phyloP scores from a whole-genome alignment of 2,888 invertebrate species.

The Tholera decimalis region DNA sequence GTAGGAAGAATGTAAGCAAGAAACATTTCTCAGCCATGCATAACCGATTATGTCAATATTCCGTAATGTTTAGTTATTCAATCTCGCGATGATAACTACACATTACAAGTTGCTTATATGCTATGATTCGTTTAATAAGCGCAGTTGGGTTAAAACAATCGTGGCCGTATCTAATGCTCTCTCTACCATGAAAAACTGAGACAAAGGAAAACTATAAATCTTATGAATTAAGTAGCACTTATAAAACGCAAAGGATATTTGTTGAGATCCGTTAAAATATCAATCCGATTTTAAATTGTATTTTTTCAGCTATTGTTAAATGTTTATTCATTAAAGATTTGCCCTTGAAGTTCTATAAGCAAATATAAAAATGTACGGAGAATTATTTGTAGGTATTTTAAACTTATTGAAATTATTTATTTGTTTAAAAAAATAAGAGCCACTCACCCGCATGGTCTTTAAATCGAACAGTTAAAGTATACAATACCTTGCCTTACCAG shows the following conservation, averaged over 20 bases:
- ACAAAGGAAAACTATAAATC: conserved; percentile 15
- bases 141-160: conserved; percentile 20
- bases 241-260: conserved; percentile 1
- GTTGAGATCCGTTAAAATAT: no score
- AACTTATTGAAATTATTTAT: no score
- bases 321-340: no score
- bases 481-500: conserved; percentile 3
- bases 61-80: conserved; percentile 57
- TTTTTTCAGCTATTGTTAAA: no score
- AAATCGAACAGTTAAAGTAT: conserved; percentile 12
- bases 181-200: conserved; percentile 36
- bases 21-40: conserved; percentile 55
- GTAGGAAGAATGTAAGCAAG: conserved; percentile 51
- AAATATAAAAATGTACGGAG: not conserved
- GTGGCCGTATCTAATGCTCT: conserved; percentile 25
- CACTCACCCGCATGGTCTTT: not conserved
- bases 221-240: conserved; percentile 10
- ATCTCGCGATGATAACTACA: conserved; percentile 48
- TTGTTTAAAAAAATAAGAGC: not conserved
- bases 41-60: conserved; percentile 64
- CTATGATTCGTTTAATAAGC: conserved; percentile 39
- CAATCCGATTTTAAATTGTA: no score
- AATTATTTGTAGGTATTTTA: no score
- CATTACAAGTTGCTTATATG: conserved; percentile 42
- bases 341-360: no score